phyloP scores from a whole-genome alignment of 2,888 invertebrate species.

The Cylindroiulus punctatus region DNA sequence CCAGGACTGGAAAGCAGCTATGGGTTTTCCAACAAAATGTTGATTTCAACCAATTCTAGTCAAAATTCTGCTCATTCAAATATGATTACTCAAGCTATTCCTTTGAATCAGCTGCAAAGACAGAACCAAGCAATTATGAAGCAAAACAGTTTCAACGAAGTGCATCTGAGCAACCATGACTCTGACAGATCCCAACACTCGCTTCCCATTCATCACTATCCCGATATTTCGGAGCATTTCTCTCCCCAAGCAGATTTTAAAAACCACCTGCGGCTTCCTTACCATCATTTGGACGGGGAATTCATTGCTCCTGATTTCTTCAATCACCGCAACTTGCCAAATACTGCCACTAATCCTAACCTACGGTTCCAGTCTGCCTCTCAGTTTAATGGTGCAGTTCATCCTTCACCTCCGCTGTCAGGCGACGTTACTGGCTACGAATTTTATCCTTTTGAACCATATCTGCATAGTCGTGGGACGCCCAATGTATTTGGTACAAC shows the following conservation, averaged over 20 bases:
- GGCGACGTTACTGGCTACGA: slow-evolving; percentile 57
- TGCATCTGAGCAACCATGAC: neutral
- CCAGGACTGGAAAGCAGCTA: neutral
- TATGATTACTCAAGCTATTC: slow-evolving; percentile 4
- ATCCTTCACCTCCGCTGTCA: slow-evolving; percentile 43
- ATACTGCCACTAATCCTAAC: neutral
- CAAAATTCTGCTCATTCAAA: slow-evolving; percentile 43
- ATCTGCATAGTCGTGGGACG: slow-evolving; percentile 57
- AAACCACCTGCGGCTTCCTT: slow-evolving; percentile 52
- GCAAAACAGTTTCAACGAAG: slow-evolving; percentile 44
- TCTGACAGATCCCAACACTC: neutral
- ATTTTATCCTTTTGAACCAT: slow-evolving; percentile 57
- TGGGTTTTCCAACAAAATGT: slow-evolving; percentile 23
- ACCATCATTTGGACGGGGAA: slow-evolving; percentile 55
- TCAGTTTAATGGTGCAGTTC: slow-evolving; percentile 5
- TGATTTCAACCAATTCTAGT: slow-evolving; percentile 28
- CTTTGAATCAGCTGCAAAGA: slow-evolving; percentile 1
- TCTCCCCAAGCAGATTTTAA: slow-evolving; percentile 57
- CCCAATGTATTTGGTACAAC: slow-evolving; percentile 58
- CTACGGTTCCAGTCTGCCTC: neutral
- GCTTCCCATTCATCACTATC: slow-evolving; percentile 48
- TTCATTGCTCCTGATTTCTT: slow-evolving; percentile 56
- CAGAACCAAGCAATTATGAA: slow-evolving; percentile 33
- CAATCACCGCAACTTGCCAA: slow-evolving; percentile 30
- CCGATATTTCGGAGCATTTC: slow-evolving; percentile 54